A percentile compares a stretch with the other conserved stretches of the same genome.
Conservation (phyloP, 2,113 vertebrate species). For the Meriones unguiculatus region DNA sequence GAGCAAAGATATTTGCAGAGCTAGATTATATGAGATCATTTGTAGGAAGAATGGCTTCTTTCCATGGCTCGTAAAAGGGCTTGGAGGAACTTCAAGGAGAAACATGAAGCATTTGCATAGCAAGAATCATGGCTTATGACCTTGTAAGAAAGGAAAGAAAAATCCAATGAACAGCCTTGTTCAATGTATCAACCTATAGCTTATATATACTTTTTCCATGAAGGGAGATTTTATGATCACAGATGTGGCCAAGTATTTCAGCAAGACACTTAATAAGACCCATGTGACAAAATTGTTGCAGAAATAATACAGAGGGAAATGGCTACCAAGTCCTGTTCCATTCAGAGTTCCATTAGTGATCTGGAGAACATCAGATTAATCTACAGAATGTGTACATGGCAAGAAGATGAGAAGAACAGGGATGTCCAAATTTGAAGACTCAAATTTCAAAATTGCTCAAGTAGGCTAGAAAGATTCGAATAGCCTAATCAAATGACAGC, state of each 20-base stretch:
- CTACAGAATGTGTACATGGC: not conserved
- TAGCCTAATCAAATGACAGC: not conserved
- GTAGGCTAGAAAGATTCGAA: not conserved
- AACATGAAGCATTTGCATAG: not conserved
- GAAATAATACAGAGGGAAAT: not conserved
- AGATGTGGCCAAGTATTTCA: slow-evolving; percentile 25
- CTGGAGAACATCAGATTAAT: not conserved
- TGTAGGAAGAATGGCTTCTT: not conserved
- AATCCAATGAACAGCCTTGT: not conserved
- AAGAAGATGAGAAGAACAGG: not conserved
- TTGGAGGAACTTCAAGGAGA: not conserved
- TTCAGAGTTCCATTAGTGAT: not conserved
- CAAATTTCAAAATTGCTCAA: slow-evolving; percentile 19
- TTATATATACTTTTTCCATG: slow-evolving; percentile 33
- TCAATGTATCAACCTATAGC: not conserved
- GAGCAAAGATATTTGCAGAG: not conserved
- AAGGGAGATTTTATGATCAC: slow-evolving; percentile 16
- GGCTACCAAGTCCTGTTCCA: not conserved
- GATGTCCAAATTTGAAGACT: not conserved
- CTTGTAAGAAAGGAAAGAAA: not conserved
- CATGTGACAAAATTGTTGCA: not conserved
- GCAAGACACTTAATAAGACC: not conserved
- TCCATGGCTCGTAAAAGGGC: not conserved
- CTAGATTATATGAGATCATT: not conserved
- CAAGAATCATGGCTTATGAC: not conserved